Conservation (phyloP, 2,113 vertebrate species). For the Halcyon senegalensis region DNA sequence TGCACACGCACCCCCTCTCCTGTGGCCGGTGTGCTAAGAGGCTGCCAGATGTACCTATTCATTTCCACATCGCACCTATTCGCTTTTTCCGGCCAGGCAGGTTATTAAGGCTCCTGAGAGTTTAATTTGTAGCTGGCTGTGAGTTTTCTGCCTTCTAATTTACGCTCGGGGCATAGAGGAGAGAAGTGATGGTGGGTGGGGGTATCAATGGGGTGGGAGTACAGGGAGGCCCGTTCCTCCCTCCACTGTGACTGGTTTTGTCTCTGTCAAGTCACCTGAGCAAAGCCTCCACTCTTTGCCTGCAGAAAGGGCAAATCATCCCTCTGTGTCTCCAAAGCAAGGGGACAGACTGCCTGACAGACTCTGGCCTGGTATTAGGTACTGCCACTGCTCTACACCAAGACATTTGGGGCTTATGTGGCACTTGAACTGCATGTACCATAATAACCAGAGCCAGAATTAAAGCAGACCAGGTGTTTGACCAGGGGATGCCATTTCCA, state of each 20-base stretch:
- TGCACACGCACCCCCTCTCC: background rate
- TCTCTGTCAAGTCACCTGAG: accelerated
- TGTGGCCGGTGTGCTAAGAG: constrained; percentile 8
- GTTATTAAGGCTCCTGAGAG: constrained; percentile 11
- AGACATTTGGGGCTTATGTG: background rate
- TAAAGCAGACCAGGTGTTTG: background rate
- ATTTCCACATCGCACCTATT: constrained; percentile 44
- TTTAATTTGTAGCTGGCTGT: background rate
- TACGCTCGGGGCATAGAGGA: accelerated
- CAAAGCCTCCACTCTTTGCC: background rate
- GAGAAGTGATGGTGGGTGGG: background rate
- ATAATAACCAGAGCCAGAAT: background rate
- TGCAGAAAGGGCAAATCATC: accelerated
- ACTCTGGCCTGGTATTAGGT: background rate
- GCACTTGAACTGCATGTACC: accelerated
- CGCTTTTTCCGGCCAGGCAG: background rate
- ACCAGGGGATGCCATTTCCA: background rate
- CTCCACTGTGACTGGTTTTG: accelerated
- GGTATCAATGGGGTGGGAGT: accelerated
- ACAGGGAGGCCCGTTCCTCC: accelerated
- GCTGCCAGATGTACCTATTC: constrained; percentile 42
- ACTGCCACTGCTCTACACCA: background rate
- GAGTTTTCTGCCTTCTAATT: constrained; percentile 15
- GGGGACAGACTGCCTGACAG: background rate
- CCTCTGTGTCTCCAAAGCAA: background rate